These are phyloP conservation scores for Drosophila antonietae DNA, from an alignment of 2,888 invertebrate genomes.

Conservation along the genomic window DNA sequence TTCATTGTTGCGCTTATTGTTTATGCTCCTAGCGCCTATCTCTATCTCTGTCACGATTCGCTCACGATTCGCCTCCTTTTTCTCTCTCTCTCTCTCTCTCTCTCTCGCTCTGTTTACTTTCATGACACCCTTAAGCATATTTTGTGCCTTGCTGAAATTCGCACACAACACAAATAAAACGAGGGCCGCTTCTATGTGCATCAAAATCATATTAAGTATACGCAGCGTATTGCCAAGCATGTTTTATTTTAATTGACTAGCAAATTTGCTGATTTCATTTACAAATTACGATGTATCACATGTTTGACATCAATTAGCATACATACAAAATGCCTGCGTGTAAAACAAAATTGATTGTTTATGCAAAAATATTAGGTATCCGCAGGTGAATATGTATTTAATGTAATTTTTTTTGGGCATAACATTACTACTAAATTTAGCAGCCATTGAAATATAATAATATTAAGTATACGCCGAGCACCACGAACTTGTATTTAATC, in stretches of 20 bases:
- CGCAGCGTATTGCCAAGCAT: background rate
- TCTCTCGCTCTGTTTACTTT: slow-evolving; percentile 12
- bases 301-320: background rate
- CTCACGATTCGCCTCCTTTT: background rate
- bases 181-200: slow-evolving; percentile 11
- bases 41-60: background rate
- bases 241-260: background rate
- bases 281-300: too few relatives aligned
- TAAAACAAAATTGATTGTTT: background rate
- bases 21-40: slow-evolving; percentile 2
- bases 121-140: slow-evolving; percentile 44
- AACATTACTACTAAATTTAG: background rate
- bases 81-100: background rate
- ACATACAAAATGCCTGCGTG: too few relatives aligned
- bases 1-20: slow-evolving; percentile 17
- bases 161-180: slow-evolving; percentile 50
- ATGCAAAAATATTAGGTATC: background rate
- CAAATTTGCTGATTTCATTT: background rate
- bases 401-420: background rate
- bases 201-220: background rate
- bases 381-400: background rate
- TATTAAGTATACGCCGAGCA: background rate
- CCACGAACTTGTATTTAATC: background rate
- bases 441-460: background rate
- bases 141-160: slow-evolving; percentile 45